These are phyloP conservation scores for Dicaeum eximium DNA, from an alignment of 2,113 vertebrate genomes.

Conservation along the genomic window DNA sequence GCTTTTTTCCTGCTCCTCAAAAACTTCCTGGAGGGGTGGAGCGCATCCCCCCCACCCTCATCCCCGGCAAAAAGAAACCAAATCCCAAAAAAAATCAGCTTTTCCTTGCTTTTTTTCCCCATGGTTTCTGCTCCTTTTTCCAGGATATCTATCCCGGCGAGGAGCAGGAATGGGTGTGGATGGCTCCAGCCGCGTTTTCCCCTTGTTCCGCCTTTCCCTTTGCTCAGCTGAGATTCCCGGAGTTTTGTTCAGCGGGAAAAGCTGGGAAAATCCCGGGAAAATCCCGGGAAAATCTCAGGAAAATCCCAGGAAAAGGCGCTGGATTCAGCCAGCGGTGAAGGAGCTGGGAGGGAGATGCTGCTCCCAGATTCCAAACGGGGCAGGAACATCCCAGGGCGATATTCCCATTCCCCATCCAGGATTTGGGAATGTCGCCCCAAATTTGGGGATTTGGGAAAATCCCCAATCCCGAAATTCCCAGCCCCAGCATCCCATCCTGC, in stretches of 20 bases:
- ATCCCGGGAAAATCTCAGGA: too few relatives aligned
- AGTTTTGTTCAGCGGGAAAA: background rate
- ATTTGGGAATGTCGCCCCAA: too few relatives aligned
- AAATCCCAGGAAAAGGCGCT: background rate
- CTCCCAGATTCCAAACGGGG: background rate
- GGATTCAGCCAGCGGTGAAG: rapidly evolving
- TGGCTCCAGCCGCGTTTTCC: background rate
- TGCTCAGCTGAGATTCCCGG: rapidly evolving
- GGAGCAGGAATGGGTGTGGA: background rate
- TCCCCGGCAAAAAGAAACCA: background rate
- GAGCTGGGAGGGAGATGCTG: background rate
- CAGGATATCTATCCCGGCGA: background rate
- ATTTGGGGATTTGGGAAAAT: too few relatives aligned
- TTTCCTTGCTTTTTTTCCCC: rapidly evolving
- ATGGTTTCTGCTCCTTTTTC: background rate
- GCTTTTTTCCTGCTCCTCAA: background rate
- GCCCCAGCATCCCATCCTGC: rapidly evolving
- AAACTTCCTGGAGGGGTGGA: background rate
- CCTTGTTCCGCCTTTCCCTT: background rate
- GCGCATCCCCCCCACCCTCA: rapidly evolving
- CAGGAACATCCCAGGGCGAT: background rate
- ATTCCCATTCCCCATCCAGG: background rate
- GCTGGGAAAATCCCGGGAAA: background rate
- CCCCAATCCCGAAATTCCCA: background rate
- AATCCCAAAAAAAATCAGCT: background rate